Evolutionary conservation across 2,113 vertebrate species (phyloP), one percentile per base, ranked within the genome.

Genomic region (Hippocampus barbouri): DNA sequence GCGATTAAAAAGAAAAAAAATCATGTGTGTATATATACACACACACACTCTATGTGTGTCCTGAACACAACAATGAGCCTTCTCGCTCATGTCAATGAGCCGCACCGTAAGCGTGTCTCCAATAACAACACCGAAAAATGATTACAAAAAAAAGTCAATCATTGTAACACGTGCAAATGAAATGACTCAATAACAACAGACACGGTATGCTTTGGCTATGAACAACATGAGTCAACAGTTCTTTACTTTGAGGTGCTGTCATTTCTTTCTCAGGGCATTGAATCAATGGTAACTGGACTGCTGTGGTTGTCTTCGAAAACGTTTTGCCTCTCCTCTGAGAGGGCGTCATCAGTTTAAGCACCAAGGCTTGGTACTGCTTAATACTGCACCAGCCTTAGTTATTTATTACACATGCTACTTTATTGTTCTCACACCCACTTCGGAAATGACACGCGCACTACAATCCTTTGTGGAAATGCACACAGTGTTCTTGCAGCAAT

Each of bases 31-130:
- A 34, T 4, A 34, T 4, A 34, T 4, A 34, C 30, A 38, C 49
- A 15, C 47, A 15, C 47, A 15, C 47, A 49, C 47, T 0, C 47
- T 25, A 10, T 57, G 54, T 25, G 54, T 23, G 54, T n/a, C 54
- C 8, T 23, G n/a, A 57, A 25, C 54, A 12, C 54, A 57, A 4
- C 54, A 23, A 9, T 11, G 11, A 59, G 56, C 4, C 56, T 15
- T 59, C 56, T 59, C 12, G 10, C 23, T 59, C 56, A 59, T 59
- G 56, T 59, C 23, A 59, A 59, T 59, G 56, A 59, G 56, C 56
- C 25, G 56, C 23, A 15, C 12, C 27, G 23, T 56, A n/a, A 38
- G 53, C 53, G 21, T 56, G 21, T 56, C 21, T 23, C n/a, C 53
- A 56, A n/a, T n/a, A 59, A 27, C 56, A 12, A 14, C 8, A 59